Percentiles rank a stretch among this genome's conserved stretches.
These are phyloP conservation scores for Lucilia sericata DNA, from an alignment of 1,140 invertebrate genomes.

Conservation along the genomic window DNA sequence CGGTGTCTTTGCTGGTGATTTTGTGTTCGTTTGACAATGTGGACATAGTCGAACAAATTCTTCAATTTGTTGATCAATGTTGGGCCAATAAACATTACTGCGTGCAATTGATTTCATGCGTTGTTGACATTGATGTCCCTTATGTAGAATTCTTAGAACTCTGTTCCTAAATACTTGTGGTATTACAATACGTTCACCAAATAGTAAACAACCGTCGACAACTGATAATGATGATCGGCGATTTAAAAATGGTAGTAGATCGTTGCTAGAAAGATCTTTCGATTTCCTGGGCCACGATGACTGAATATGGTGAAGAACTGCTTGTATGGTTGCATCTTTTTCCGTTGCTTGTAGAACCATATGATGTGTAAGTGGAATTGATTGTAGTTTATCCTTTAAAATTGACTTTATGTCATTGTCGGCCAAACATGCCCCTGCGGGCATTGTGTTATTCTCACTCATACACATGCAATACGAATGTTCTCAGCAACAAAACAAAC, in stretches of 20 bases:
- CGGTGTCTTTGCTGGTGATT: too few relatives aligned
- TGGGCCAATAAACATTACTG: constrained; percentile 69
- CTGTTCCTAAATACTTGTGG: constrained; percentile 56
- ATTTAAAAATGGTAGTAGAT: constrained; percentile 10
- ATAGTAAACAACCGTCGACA: constrained; percentile 16
- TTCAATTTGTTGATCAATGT: constrained; percentile 62
- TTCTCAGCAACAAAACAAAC: too few relatives aligned
- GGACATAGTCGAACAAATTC: background rate
- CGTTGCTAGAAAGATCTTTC: background rate
- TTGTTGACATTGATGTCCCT: constrained; percentile 69
- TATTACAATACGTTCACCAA: too few relatives aligned
- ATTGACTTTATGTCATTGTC: too few relatives aligned
- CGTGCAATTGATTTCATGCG: constrained; percentile 71
- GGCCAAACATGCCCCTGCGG: too few relatives aligned
- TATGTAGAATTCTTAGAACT: constrained; percentile 68
- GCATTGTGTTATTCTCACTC: too few relatives aligned
- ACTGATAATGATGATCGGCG: constrained; percentile 29
- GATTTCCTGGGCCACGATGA: constrained; percentile 35
- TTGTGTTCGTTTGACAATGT: too few relatives aligned
- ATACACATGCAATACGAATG: too few relatives aligned
- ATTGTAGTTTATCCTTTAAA: background rate
- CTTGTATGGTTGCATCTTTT: constrained; percentile 34
- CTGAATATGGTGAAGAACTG: background rate
- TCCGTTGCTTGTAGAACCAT: background rate
- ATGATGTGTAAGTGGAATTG: constrained; percentile 38